Percentiles rank a stretch among this genome's conserved stretches.
Conservation (phyloP, 1,140 invertebrate genomes). For the Mamestra configurata region DNA sequence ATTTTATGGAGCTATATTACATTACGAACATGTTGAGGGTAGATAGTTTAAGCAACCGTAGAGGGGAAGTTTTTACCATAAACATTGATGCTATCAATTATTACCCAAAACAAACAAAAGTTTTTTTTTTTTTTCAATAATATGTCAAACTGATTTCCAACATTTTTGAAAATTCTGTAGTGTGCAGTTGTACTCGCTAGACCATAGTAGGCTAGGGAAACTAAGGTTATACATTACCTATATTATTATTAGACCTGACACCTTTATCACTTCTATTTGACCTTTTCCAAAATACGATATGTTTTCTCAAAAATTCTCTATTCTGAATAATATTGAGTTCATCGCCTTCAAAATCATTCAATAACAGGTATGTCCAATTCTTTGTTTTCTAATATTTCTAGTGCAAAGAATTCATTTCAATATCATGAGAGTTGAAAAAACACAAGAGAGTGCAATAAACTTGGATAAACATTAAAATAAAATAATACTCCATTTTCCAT, state of each 20-base stretch:
- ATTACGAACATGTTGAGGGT: too few species aligned
- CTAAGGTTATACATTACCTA: too few species aligned
- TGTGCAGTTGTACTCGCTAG: too few species aligned
- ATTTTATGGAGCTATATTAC: too few species aligned
- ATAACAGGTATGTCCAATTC: not conserved
- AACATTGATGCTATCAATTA: too few species aligned
- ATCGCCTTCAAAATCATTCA: not conserved
- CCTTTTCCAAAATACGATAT: not conserved
- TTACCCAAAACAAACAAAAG: too few species aligned
- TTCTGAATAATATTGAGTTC: not conserved
- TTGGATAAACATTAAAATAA: not conserved
- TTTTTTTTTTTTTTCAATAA: too few species aligned
- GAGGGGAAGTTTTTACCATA: too few species aligned
- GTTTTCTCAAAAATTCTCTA: not conserved
- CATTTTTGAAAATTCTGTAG: too few species aligned
- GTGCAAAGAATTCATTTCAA: not conserved
- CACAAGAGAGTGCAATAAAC: conserved; percentile 1
- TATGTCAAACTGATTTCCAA: too few species aligned
- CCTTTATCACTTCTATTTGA: not conserved
- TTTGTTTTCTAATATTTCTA: not conserved
- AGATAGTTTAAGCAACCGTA: too few species aligned
- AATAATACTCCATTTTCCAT: not conserved
- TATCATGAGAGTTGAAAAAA: not conserved
- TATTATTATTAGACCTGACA: not conserved
- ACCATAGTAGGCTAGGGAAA: too few species aligned